These are phyloP conservation scores for Bradypodion ventrale DNA, from an alignment of 2,797 vertebrate species.

Conservation along the genomic window DNA sequence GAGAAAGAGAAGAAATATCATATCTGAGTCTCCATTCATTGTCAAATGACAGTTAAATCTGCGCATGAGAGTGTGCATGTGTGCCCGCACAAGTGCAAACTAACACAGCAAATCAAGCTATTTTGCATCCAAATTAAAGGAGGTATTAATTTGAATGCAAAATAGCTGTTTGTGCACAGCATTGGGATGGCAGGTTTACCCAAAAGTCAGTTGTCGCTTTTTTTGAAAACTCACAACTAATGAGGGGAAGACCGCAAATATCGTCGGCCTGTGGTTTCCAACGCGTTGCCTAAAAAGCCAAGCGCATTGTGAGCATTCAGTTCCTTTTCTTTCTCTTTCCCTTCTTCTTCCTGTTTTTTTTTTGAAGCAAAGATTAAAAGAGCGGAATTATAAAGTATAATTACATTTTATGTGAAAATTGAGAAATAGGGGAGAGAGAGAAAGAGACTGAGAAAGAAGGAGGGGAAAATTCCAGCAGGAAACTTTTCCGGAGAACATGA, in stretches of 20 bases:
- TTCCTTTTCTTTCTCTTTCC: not conserved
- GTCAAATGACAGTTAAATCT: constrained; percentile 71
- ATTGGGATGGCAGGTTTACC: constrained; percentile 76
- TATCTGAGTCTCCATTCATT: constrained; percentile 77
- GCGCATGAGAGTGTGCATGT: not conserved
- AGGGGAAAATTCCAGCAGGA: constrained; percentile 77
- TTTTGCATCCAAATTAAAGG: constrained; percentile 84
- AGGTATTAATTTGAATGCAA: constrained; percentile 84
- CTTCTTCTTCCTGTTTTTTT: not conserved
- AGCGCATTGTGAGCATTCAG: constrained; percentile 51
- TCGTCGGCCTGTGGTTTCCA: constrained; percentile 59
- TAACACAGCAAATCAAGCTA: constrained; percentile 76
- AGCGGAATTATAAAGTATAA: constrained; percentile 84
- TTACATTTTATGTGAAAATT: constrained; percentile 84
- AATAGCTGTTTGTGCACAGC: constrained; percentile 72
- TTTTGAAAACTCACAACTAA: constrained; percentile 45
- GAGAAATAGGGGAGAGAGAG: constrained; percentile 72
- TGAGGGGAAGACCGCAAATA: constrained; percentile 50
- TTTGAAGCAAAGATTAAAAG: constrained; percentile 82
- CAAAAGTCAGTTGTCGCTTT: constrained; percentile 58
- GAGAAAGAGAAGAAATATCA: constrained; percentile 60
- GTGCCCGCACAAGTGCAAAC: constrained; percentile 49
- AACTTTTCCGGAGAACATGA: constrained; percentile 82
- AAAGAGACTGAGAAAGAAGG: constrained; percentile 73
- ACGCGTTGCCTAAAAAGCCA: constrained; percentile 72